These are phyloP conservation scores for Eutrigla gurnardus DNA, from an alignment of 2,797 vertebrate species.

Conservation along the genomic window DNA sequence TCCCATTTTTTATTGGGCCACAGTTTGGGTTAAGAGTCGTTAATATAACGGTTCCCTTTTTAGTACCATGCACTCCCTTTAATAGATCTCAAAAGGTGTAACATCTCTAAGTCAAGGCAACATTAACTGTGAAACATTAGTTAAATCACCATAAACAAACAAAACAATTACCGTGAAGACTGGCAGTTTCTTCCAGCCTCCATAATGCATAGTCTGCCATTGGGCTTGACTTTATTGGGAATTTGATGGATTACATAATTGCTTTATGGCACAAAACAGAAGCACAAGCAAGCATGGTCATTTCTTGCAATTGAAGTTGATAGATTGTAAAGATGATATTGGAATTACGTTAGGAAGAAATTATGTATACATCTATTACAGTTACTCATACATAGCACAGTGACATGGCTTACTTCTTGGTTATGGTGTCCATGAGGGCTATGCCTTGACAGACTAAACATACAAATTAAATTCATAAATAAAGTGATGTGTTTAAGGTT, in stretches of 20 bases:
- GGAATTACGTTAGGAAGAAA: constrained; percentile 11
- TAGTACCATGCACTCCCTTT: constrained; percentile 33
- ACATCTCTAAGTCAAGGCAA: constrained; percentile 16
- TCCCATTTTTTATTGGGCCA: constrained; percentile 33
- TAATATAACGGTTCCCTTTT: constrained; percentile 38
- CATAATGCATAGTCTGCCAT: constrained; percentile 31
- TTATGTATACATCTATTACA: constrained; percentile 1
- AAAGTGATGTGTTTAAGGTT: background rate
- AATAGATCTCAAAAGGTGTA: constrained; percentile 55
- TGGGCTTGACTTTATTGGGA: constrained; percentile 58
- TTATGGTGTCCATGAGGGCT: background rate
- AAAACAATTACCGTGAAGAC: constrained; percentile 33
- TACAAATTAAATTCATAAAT: background rate
- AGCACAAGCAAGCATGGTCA: constrained; percentile 3
- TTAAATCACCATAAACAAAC: constrained; percentile 60
- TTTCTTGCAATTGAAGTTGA: constrained; percentile 13
- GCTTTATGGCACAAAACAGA: constrained; percentile 40
- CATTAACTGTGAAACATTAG: constrained; percentile 54
- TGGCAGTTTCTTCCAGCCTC: constrained; percentile 39
- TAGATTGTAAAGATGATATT: constrained; percentile 7
- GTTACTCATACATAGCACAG: background rate
- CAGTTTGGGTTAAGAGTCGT: constrained; percentile 54
- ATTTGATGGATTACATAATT: constrained; percentile 60
- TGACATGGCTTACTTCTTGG: background rate
- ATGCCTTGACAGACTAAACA: background rate